A percentile compares a stretch with the other conserved stretches of the same genome.
Evolutionary conservation across 2,797 vertebrate genomes (phyloP).

Genomic region (Sphenodon punctatus): DNA sequence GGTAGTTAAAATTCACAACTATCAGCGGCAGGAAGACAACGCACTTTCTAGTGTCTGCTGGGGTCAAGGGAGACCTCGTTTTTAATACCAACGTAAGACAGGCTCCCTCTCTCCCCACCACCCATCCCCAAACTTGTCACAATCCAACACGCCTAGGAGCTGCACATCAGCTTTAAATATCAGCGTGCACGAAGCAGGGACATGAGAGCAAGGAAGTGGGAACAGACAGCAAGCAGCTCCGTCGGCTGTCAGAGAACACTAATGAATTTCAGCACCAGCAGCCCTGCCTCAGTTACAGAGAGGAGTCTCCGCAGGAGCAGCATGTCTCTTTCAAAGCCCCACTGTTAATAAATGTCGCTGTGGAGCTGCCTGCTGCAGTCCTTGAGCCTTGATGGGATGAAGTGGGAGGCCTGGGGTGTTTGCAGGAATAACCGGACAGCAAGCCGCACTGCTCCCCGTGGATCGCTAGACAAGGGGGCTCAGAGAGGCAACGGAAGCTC

Average conservation of each 20-base stretch:
- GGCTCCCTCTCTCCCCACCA: conserved; percentile 61
- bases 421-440: conserved; percentile 22
- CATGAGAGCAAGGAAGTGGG: conserved; percentile 69
- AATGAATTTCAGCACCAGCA: conserved; percentile 79
- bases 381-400: neutral
- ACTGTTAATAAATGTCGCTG: conserved; percentile 64
- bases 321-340: conserved; percentile 63
- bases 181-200: conserved; percentile 73
- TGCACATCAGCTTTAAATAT: conserved; percentile 77
- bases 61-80: conserved; percentile 62
- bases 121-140: conserved; percentile 76
- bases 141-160: conserved; percentile 75
- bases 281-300: conserved; percentile 58
- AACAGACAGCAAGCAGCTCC: conserved; percentile 72
- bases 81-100: conserved; percentile 67
- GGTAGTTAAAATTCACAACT: conserved; percentile 61
- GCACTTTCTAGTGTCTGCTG: conserved; percentile 50
- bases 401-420: neutral
- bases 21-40: conserved; percentile 62
- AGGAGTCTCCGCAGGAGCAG: conserved; percentile 59
- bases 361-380: conserved; percentile 31
- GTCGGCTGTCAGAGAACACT: conserved; percentile 78
- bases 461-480: no score
- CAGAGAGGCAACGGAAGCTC: no score
- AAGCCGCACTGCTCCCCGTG: no score